These are phyloP conservation scores for Calameuta filiformis DNA, from an alignment of 2,888 invertebrate genomes.

Conservation along the genomic window DNA sequence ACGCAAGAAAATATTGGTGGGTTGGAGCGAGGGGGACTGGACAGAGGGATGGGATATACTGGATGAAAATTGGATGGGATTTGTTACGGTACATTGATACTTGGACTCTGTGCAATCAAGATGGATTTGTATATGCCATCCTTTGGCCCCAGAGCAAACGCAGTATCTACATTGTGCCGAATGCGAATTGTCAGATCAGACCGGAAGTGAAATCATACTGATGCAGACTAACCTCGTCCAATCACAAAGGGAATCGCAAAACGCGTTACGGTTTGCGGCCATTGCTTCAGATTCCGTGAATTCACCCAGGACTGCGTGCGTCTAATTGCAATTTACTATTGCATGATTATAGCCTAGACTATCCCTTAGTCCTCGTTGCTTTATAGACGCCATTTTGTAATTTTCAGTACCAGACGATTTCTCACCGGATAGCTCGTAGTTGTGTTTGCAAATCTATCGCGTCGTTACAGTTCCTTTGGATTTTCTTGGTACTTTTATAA, in stretches of 20 bases:
- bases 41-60: background rate
- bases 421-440: too few relatives aligned
- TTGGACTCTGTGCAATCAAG: background rate
- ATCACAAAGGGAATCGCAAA: constrained; percentile 52
- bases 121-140: background rate
- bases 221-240: constrained; percentile 24
- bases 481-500: background rate
- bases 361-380: too few relatives aligned
- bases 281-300: constrained; percentile 22
- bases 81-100: background rate
- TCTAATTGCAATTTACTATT: constrained; percentile 2
- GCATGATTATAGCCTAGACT: background rate
- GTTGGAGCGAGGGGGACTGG: accelerated
- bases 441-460: too few relatives aligned
- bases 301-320: constrained; percentile 6
- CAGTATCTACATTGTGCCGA: constrained; percentile 9
- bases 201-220: background rate
- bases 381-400: too few relatives aligned
- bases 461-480: background rate
- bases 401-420: too few relatives aligned
- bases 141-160: constrained; percentile 17
- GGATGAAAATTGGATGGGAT: background rate
- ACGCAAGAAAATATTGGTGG: background rate
- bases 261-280: constrained; percentile 28
- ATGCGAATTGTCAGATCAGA: background rate